Percentiles rank a stretch among this genome's conserved stretches.
These are phyloP conservation scores for Timema cristinae DNA, from an alignment of 2,888 invertebrate genomes.

Conservation along the genomic window DNA sequence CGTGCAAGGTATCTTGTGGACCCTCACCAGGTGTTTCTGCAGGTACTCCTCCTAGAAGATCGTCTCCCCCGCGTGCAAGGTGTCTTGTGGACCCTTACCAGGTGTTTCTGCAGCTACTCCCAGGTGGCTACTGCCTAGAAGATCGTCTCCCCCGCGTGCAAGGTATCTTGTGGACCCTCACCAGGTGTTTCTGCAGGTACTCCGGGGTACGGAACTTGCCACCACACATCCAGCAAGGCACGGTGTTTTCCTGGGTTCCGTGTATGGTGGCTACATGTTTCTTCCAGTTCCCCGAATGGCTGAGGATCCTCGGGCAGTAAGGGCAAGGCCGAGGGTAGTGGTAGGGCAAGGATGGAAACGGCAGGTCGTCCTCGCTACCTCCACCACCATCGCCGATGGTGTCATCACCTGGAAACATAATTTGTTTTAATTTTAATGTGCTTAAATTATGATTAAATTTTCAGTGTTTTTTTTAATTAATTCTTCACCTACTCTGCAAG, in stretches of 20 bases:
- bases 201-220: constrained; percentile 40
- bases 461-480: too few species aligned
- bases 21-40: too few species aligned
- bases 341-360: constrained; percentile 28
- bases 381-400: constrained; percentile 19
- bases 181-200: constrained; percentile 41
- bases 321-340: constrained; percentile 38
- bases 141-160: constrained; percentile 32
- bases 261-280: constrained; percentile 41
- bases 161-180: constrained; percentile 40
- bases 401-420: constrained; percentile 24
- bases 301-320: constrained; percentile 39
- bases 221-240: constrained; percentile 39
- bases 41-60: background rate
- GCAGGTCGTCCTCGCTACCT: constrained; percentile 16
- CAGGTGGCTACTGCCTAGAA: constrained; percentile 28
- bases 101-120: constrained; percentile 41
- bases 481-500: too few species aligned
- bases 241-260: constrained; percentile 38
- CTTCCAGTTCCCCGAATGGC: constrained; percentile 41
- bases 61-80: constrained; percentile 35
- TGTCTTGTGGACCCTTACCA: constrained; percentile 35
- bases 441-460: too few species aligned
- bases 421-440: too few species aligned
- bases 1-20: too few species aligned